phyloP scores from a whole-genome alignment of 2,888 invertebrate genomes.

The Myathropa florea region DNA sequence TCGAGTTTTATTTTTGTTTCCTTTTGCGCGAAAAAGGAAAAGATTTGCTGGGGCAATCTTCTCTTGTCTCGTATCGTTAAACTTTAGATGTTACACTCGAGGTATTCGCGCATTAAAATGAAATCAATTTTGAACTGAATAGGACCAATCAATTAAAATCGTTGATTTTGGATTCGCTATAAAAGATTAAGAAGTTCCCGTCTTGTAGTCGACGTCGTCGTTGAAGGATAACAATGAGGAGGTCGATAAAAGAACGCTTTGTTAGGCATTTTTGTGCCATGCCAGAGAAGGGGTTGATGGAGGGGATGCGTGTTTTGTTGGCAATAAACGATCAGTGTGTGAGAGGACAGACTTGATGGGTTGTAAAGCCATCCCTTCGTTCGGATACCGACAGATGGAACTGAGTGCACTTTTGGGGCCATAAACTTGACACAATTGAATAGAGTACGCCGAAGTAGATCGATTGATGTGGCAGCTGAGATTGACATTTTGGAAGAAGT shows the following conservation, averaged over 20 bases:
- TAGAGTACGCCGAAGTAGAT: not conserved
- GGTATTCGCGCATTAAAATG: slow-evolving; percentile 66
- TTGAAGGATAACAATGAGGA: slow-evolving; percentile 35
- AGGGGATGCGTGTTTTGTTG: not conserved
- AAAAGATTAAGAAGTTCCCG: slow-evolving; percentile 22
- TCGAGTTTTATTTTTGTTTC: not conserved
- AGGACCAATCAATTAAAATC: slow-evolving; percentile 71
- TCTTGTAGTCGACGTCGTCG: not conserved
- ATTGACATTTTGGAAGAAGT: too few relatives aligned
- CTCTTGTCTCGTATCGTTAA: slow-evolving; percentile 64
- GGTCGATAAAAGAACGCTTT: slow-evolving; percentile 28
- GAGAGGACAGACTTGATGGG: too few relatives aligned
- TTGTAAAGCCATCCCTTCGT: not conserved
- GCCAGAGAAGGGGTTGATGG: slow-evolving; percentile 27
- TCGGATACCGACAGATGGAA: not conserved
- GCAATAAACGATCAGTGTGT: not conserved
- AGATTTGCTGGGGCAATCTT: slow-evolving; percentile 49
- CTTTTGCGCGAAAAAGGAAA: slow-evolving; percentile 37
- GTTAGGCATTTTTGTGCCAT: not conserved
- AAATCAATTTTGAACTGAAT: slow-evolving; percentile 69
- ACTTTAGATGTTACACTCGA: slow-evolving; percentile 68
- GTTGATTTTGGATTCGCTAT: slow-evolving; percentile 65
- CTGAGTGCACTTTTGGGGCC: not conserved
- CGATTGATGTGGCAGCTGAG: not conserved
- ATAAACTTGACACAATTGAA: not conserved